Percentiles rank a stretch among this genome's conserved stretches.
Conservation (phyloP, 2,797 vertebrate genomes). For the Enteromius fasciolatus region DNA sequence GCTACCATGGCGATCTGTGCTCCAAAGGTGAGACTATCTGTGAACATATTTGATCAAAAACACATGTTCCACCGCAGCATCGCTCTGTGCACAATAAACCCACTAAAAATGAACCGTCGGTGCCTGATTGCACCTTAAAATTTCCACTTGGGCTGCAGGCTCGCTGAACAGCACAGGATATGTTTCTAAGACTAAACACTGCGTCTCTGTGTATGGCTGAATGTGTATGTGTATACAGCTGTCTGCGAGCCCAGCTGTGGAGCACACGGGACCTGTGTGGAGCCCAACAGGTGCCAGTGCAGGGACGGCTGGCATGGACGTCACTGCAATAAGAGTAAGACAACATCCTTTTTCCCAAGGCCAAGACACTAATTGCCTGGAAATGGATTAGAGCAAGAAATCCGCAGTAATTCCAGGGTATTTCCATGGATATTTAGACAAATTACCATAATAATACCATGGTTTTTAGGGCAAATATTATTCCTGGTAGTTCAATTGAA, state of each 20-base stretch:
- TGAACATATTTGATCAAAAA: constrained; percentile 20
- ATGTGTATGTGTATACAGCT: constrained; percentile 71
- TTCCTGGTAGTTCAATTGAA: background rate
- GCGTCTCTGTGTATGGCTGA: constrained; percentile 52
- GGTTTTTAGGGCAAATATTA: background rate
- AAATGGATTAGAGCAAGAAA: constrained; percentile 54
- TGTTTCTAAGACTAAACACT: constrained; percentile 55
- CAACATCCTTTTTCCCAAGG: constrained; percentile 47
- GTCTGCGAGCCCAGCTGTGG: constrained; percentile 87
- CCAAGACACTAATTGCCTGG: constrained; percentile 33
- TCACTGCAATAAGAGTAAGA: constrained; percentile 89
- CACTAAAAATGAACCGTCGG: constrained; percentile 5
- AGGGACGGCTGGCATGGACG: constrained; percentile 87
- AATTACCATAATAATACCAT: background rate
- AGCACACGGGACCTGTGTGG: constrained; percentile 80
- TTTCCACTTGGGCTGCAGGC: constrained; percentile 33
- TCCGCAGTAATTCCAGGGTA: constrained; percentile 43
- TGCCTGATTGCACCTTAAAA: constrained; percentile 34
- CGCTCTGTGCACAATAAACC: background rate
- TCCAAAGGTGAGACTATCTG: constrained; percentile 82
- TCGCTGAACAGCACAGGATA: constrained; percentile 31
- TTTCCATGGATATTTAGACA: constrained; percentile 3
- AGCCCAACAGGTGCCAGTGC: constrained; percentile 88
- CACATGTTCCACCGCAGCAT: background rate
- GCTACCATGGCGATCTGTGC: constrained; percentile 88